phyloP scores from a whole-genome alignment of 2,797 vertebrate genomes.

The Sciurus carolinensis region DNA sequence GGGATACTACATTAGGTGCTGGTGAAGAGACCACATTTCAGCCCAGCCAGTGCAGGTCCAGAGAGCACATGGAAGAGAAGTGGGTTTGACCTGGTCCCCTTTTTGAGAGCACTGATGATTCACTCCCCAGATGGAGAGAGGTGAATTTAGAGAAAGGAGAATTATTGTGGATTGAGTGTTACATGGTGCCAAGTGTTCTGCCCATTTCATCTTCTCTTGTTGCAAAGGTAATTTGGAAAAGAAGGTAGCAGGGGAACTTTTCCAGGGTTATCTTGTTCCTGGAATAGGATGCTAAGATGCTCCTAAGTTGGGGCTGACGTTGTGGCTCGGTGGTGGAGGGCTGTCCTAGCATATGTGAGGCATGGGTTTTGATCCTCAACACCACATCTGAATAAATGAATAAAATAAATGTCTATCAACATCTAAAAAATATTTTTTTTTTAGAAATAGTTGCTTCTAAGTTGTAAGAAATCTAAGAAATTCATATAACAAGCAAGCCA shows the following conservation, averaged over 20 bases:
- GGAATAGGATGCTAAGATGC: neutral
- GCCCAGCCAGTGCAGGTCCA: neutral
- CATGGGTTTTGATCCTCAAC: no score
- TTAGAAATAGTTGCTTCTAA: neutral
- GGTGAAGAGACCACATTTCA: neutral
- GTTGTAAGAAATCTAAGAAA: neutral
- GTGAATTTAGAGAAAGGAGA: neutral
- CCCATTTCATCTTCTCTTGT: neutral
- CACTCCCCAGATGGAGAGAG: neutral
- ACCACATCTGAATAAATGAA: no score
- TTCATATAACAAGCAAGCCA: neutral
- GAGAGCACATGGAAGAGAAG: neutral
- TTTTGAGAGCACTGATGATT: neutral
- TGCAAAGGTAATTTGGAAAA: slow-evolving; percentile 50
- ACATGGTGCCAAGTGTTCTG: neutral
- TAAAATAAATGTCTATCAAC: no score
- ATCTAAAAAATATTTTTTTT: no score
- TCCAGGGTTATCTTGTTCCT: neutral
- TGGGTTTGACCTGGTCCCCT: neutral
- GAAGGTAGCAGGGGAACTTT: neutral
- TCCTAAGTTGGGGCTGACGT: no score
- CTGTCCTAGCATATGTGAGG: no score
- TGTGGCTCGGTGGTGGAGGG: no score
- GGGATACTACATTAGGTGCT: slow-evolving; percentile 56
- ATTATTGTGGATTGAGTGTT: neutral